Evolutionary conservation across 1,140 invertebrate genomes (phyloP).

Genomic region (Lucilia cuprina): DNA sequence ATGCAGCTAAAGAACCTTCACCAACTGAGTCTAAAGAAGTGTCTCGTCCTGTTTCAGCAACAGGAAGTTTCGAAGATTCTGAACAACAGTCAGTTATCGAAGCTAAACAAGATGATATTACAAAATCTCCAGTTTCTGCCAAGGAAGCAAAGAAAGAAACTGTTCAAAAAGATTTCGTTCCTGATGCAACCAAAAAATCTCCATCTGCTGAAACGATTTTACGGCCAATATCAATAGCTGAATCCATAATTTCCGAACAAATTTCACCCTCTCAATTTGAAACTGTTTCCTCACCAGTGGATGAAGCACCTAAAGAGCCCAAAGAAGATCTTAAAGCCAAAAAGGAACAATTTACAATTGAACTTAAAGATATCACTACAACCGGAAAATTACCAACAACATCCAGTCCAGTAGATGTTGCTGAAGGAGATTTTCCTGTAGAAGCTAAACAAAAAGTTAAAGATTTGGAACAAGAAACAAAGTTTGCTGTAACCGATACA

Average conservation of each 20-base stretch:
- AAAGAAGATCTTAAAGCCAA: neutral
- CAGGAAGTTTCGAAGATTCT: neutral
- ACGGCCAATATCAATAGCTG: conserved; percentile 40
- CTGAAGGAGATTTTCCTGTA: conserved; percentile 48
- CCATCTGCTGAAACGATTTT: no score
- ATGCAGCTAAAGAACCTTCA: neutral
- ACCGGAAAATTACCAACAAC: conserved; percentile 45
- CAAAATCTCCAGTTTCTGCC: conserved; percentile 14
- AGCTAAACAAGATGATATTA: neutral
- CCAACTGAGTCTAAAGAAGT: neutral
- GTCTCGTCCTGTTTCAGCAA: neutral
- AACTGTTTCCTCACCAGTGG: conserved; percentile 53
- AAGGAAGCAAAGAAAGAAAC: neutral
- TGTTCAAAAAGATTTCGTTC: conserved; percentile 23
- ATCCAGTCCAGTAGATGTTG: conserved; percentile 56
- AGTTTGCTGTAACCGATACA: conserved; percentile 43
- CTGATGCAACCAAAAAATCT: no score
- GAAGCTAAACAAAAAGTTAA: neutral
- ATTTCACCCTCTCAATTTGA: conserved; percentile 41
- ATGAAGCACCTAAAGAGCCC: conserved; percentile 43
- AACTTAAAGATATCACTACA: conserved; percentile 32
- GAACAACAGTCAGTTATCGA: neutral
- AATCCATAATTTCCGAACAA: neutral
- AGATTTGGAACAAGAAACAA: conserved; percentile 42
- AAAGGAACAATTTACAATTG: conserved; percentile 19